phyloP scores from a whole-genome alignment of 1,140 invertebrate genomes.

The Drosophila fuyamai region DNA sequence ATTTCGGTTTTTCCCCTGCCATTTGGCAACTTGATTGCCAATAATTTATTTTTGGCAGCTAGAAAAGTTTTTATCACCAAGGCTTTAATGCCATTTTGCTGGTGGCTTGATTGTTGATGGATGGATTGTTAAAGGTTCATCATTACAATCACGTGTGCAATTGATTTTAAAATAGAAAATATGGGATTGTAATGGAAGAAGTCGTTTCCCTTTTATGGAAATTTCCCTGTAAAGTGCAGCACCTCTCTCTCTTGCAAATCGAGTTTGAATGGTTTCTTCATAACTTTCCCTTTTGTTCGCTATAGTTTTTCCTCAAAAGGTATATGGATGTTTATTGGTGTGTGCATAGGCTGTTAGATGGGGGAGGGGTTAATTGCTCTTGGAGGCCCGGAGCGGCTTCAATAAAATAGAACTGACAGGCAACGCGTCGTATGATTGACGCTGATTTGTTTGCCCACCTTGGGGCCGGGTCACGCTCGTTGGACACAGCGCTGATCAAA shows the following conservation, averaged over 20 bases:
- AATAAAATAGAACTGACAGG: slow-evolving; percentile 60
- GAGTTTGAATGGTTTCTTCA: slow-evolving; percentile 28
- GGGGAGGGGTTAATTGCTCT: slow-evolving; percentile 47
- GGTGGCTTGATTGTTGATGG: slow-evolving; percentile 13
- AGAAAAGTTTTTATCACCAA: slow-evolving; percentile 11
- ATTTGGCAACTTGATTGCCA: neutral
- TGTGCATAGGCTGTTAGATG: slow-evolving; percentile 6
- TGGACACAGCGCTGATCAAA: neutral
- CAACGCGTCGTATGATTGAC: slow-evolving; percentile 70
- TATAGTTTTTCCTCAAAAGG: slow-evolving; percentile 23
- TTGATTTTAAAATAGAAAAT: neutral
- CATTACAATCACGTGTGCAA: slow-evolving; percentile 8
- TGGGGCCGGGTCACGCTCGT: slow-evolving; percentile 21
- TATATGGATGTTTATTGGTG: neutral
- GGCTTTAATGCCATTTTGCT: neutral
- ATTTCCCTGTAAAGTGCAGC: slow-evolving; percentile 7
- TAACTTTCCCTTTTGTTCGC: slow-evolving; percentile 34
- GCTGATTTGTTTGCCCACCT: slow-evolving; percentile 66
- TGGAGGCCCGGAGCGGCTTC: slow-evolving; percentile 47
- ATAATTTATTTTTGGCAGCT: slow-evolving; percentile 1
- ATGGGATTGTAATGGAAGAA: no score
- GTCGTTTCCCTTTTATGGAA: slow-evolving; percentile 6
- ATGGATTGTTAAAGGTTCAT: neutral
- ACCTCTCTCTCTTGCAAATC: slow-evolving; percentile 9
- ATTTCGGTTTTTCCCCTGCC: neutral